phyloP scores from a whole-genome alignment of 2,797 vertebrate species.

The Picus viridis region DNA sequence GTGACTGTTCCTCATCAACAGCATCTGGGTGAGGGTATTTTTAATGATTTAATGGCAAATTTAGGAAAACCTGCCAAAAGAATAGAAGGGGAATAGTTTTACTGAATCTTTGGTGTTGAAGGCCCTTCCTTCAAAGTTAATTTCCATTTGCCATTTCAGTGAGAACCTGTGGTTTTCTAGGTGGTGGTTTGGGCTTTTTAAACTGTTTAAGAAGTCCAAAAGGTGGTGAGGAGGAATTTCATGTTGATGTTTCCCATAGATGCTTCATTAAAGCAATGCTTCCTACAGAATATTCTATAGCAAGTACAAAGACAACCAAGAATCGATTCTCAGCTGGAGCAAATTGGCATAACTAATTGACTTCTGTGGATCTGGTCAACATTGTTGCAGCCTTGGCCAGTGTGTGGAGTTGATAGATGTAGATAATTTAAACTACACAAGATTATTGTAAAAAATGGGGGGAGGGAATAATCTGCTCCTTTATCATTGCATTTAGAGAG shows the following conservation, averaged over 20 bases:
- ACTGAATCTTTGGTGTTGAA: neutral
- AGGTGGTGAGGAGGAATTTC: neutral
- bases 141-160: neutral
- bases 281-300: conserved; percentile 44
- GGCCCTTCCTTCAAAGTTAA: neutral
- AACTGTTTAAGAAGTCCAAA: neutral
- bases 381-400: neutral
- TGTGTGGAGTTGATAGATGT: conserved; percentile 29
- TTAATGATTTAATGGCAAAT: conserved; percentile 52
- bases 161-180: neutral
- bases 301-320: neutral
- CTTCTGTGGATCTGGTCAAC: conserved; percentile 48
- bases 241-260: neutral
- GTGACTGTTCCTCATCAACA: conserved; percentile 10
- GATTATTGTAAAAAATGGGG: conserved; percentile 28
- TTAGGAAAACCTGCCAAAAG: neutral
- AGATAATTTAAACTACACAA: conserved; percentile 39
- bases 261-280: conserved; percentile 8
- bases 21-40: conserved; percentile 27
- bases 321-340: conserved; percentile 56
- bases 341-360: conserved; percentile 67
- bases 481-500: conserved; percentile 16
- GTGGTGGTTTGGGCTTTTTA: neutral
- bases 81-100: neutral
- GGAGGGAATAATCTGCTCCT: conserved; percentile 6